Base-by-base conservation (phyloP, 2,113 vertebrate genomes). In the Campylomormyrus tamandua region DNA sequence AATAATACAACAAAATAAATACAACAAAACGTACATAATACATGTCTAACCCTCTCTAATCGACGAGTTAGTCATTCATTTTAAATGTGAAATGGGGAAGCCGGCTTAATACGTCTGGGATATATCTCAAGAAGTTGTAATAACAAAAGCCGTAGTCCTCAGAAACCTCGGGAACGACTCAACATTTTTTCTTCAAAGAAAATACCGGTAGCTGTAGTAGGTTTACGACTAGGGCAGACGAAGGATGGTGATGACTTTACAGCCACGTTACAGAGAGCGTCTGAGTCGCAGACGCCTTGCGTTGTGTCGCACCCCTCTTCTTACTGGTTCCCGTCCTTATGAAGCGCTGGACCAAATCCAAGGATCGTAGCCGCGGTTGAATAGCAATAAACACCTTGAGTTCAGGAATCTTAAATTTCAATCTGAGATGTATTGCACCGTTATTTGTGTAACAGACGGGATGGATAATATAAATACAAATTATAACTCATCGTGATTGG, bases 31-130 rank as follows among this genome's bases (percentile, higher is more conserved):
- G 95, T 96, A 96, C 96, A 95, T 94, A 93, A 96, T 95, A 88
- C 58, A 42, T 24, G 19, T 50, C 53, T 83, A 45, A 58, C 42
- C 53, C 89, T 86, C 90, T 83, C 49, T 56, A 84, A 90, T 74
- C 17, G 17, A 92, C 93, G 94, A 95, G 94, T 96, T 95, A 95
- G 92, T 93, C 95, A 96, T 96, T 92, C 92, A 95, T 95, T 95
- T 95, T 96, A 90, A 93, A 96, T 95, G 93, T 39, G 89, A 91
- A 90, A 90, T 84, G 91, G 92, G 85, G 90, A 90, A 90, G 92
- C 89, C 91, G 91, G 91, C 92, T 93, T 90, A 94, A 93, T 91
- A 93, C 50, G 45, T 45, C n/a, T 92, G 87, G 91, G 92, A 83
- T 88, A 83, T 88, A 87, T 89, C n/a, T 46, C 15, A 31, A 90